Conservation (phyloP, 1,140 invertebrate genomes). For the Parasteatoda tepidariorum region DNA sequence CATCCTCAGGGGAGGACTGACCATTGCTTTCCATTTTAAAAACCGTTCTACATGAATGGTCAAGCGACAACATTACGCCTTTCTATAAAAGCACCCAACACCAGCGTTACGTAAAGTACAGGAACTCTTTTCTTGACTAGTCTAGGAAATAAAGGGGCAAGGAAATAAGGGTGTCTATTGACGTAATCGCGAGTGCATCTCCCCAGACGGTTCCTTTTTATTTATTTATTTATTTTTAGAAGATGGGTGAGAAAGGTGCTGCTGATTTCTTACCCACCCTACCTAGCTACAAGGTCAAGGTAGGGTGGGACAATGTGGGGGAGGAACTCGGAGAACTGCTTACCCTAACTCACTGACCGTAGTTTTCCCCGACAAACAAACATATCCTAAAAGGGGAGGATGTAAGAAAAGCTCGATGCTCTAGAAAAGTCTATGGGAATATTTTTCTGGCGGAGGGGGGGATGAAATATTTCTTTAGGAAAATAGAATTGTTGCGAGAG, state of each 20-base stretch:
- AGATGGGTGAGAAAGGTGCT: conserved; percentile 47
- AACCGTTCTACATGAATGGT: too few relatives aligned
- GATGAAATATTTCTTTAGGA: conserved; percentile 14
- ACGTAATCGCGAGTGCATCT: conserved; percentile 32
- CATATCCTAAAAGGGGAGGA: conserved; percentile 1
- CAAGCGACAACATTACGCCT: too few relatives aligned
- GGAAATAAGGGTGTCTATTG: not conserved
- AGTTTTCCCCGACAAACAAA: conserved; percentile 19
- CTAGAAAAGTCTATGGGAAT: conserved; percentile 26
- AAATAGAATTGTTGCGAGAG: conserved; percentile 39
- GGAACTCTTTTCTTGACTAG: conserved; percentile 9
- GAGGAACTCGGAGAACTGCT: not conserved
- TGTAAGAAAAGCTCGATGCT: not conserved
- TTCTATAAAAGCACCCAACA: not conserved
- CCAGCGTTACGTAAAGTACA: conserved; percentile 39
- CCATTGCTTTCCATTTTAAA: conserved; percentile 1
- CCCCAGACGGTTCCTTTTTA: not conserved
- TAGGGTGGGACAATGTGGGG: too few relatives aligned
- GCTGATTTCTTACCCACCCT: too few relatives aligned
- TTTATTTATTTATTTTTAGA: too few relatives aligned
- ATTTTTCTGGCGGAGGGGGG: conserved; percentile 14
- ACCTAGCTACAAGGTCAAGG: conserved; percentile 42
- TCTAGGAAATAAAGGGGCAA: not conserved
- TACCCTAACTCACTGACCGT: conserved; percentile 46
- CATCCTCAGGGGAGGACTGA: not conserved